Conservation (phyloP, 35 echinoderm and acorn worm species). For the Apostichopus japonicus region DNA sequence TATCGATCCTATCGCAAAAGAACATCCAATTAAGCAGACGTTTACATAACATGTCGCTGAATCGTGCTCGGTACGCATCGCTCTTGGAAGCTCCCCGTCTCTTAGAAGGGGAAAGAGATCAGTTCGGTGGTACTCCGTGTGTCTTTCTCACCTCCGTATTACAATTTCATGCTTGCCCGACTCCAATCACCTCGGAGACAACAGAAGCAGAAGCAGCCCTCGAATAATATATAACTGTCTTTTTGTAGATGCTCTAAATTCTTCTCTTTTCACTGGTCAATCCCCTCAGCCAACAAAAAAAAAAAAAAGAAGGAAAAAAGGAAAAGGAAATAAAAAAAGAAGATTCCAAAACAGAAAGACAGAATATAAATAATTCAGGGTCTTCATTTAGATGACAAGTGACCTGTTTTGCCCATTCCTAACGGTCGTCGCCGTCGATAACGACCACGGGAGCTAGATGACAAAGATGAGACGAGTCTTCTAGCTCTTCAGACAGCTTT, state of each 20-base stretch:
- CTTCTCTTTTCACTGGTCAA: conserved; percentile 1
- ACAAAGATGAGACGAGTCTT: background rate
- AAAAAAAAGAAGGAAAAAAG: no score
- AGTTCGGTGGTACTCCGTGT: background rate
- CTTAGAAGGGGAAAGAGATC: background rate
- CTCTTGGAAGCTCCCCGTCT: no score
- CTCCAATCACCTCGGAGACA: conserved; percentile 37
- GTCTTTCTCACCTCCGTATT: conserved; percentile 37
- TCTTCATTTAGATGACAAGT: conserved; percentile 15
- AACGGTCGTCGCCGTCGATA: no score
- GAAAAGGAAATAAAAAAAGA: background rate
- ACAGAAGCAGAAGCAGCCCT: background rate
- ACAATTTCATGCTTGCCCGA: conserved; percentile 37
- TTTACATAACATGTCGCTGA: no score
- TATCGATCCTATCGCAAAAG: no score
- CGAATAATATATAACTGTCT: conserved; percentile 10
- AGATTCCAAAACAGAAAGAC: no score
- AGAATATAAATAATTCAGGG: conserved; percentile 24
- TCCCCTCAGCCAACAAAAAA: background rate
- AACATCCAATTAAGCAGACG: no score
- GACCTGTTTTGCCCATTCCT: conserved; percentile 14
- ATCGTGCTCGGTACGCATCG: no score
- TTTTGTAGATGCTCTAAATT: background rate
- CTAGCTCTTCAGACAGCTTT: background rate
- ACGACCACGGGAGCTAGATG: no score